A percentile compares a stretch with the other conserved stretches of the same genome.
These are phyloP conservation scores for Phyllopteryx taeniolatus DNA, from an alignment of 2,113 vertebrate species.

Conservation along the genomic window DNA sequence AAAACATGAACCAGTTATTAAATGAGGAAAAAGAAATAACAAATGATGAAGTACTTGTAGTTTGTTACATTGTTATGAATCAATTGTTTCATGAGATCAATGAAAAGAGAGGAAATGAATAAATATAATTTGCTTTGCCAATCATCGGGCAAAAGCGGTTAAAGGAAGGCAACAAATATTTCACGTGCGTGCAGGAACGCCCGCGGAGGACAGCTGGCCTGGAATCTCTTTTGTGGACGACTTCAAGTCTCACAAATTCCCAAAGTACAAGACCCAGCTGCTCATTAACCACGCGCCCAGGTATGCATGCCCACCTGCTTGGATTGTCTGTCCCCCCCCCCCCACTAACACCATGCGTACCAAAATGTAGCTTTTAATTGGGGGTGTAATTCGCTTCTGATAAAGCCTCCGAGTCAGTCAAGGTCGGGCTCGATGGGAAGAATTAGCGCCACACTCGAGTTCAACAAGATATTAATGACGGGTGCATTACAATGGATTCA, in stretches of 20 bases:
- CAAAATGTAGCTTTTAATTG: background rate
- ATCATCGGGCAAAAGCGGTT: too few species aligned
- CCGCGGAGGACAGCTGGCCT: conserved; percentile 90
- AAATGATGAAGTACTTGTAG: too few species aligned
- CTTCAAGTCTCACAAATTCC: conserved; percentile 92
- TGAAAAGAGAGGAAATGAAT: background rate
- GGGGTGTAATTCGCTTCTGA: background rate
- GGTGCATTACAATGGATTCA: background rate
- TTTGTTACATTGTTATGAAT: too few species aligned
- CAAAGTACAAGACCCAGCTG: conserved; percentile 88
- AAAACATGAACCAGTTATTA: too few species aligned
- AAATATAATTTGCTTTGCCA: too few species aligned
- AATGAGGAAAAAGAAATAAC: too few species aligned
- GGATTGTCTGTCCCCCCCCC: too few species aligned
- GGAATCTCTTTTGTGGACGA: conserved; percentile 89
- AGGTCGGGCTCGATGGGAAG: too few species aligned
- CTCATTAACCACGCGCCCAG: conserved; percentile 92
- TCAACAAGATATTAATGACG: background rate
- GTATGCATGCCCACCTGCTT: conserved; percentile 68
- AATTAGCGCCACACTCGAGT: background rate
- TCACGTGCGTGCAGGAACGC: conserved; percentile 76
- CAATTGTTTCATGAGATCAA: background rate
- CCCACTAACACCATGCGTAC: background rate
- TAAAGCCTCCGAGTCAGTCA: too few species aligned
- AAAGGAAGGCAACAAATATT: too few species aligned